Base-by-base conservation (phyloP, 2,888 invertebrate genomes). In the Lepidochrysops patricia region DNA sequence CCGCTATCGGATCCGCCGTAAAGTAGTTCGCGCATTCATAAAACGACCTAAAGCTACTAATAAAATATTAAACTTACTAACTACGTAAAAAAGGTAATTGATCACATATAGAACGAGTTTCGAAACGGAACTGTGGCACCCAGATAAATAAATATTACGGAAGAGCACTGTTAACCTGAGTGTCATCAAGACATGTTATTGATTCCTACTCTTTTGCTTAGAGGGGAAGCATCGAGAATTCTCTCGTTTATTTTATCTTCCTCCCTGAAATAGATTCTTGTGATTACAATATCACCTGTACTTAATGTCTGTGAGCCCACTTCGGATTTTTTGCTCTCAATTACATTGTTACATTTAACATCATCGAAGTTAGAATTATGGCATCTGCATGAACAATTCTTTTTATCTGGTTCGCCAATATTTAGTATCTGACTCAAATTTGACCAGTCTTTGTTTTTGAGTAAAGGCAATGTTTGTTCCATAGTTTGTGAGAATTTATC, bases 241-340 rank as follows among this genome's bases (percentile, higher is more conserved):
- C 87, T 80, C 68, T 90, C 90, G 56, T 86, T 84, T 0, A 73
- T 66, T 66, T 89, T 90, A 62, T 90, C 90, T 66, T 90, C 90
- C 66, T 90, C 90, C 54, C 88, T 76, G 74, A 89, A 90, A 70
- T 90, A 89, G 72, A 97, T 95, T 82, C 95, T 94, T 50, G 96
- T 97, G 72, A 97, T 96, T 60, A 97, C 97, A 73, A 97, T 95
- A 78, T 97, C 97, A 57, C 97, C 97, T 15, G 97, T 97, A 77
- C 96, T 96, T 54, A 96, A 89, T 1, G 97, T 97, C 83, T 97
- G 97, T 62, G 94, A 94, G 32, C 93, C 93, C 62, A 92, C 91
- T 69, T 92, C 92, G 7, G 76, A 66, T 66, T 85, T 83, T 75
- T 83, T 83, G 65, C 75, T 79, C 79, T 86, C 83, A 76, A 85